Percentiles rank a stretch among this genome's conserved stretches.
Conservation (phyloP, 2,888 invertebrate species). For the Noctua janthina region DNA sequence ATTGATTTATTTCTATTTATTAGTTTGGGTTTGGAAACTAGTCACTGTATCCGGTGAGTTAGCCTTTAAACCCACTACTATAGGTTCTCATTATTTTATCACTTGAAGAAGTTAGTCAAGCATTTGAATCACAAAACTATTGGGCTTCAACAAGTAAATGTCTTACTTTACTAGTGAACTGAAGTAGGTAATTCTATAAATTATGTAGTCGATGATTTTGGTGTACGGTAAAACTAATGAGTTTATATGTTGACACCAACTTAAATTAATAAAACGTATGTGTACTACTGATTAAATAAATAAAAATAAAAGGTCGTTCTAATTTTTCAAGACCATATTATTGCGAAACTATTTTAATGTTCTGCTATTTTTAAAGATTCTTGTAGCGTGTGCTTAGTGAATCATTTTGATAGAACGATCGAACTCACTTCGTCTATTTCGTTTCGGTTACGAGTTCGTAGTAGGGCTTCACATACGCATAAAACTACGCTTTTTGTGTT, state of each 20-base stretch:
- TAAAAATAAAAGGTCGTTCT: too few species aligned
- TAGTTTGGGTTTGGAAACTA: constrained; percentile 70
- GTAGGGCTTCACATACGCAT: constrained; percentile 35
- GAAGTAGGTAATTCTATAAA: too few species aligned
- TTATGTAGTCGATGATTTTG: too few species aligned
- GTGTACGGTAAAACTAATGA: too few species aligned
- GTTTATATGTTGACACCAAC: too few species aligned
- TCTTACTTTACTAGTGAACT: not conserved
- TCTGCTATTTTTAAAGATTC: not conserved
- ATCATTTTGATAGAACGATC: too few species aligned
- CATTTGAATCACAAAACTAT: not conserved
- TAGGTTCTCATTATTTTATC: constrained; percentile 46
- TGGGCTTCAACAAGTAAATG: not conserved
- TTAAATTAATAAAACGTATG: too few species aligned
- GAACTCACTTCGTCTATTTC: not conserved
- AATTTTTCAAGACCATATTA: not conserved
- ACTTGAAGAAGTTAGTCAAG: not conserved
- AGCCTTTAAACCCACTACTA: constrained; percentile 48
- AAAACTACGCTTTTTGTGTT: constrained; percentile 66
- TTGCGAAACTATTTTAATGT: not conserved
- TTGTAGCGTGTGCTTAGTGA: not conserved
- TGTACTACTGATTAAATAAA: too few species aligned
- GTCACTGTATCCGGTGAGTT: constrained; percentile 69
- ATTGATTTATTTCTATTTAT: constrained; percentile 75
- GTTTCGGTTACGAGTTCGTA: not conserved